phyloP scores from a whole-genome alignment of 2,888 invertebrate genomes.

The Nebria brevicollis region DNA sequence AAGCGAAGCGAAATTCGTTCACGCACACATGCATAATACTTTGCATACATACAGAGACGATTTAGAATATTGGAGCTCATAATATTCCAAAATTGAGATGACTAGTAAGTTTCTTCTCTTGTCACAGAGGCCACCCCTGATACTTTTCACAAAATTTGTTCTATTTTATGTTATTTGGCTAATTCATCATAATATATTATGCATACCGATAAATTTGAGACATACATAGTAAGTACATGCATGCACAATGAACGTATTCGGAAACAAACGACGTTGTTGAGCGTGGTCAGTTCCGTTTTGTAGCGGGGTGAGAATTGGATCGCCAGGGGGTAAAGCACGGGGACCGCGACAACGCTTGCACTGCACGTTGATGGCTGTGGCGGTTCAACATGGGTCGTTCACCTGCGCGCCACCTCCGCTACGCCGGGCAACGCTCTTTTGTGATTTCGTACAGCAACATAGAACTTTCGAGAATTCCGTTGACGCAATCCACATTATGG shows the following conservation, averaged over 20 bases:
- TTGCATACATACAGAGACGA: not conserved
- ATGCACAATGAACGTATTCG: not conserved
- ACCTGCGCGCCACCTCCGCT: constrained; percentile 56
- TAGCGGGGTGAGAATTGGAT: not conserved
- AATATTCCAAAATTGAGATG: no score
- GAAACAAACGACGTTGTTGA: not conserved
- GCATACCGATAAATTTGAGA: no score
- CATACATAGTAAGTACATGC: not conserved
- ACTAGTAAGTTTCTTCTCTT: no score
- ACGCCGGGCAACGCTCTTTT: constrained; percentile 50
- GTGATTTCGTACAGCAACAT: not conserved
- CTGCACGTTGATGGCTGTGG: not conserved
- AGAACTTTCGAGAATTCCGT: not conserved
- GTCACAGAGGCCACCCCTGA: no score
- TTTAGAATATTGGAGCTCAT: no score
- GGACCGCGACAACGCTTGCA: not conserved
- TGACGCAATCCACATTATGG: not conserved
- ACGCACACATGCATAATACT: constrained; percentile 20
- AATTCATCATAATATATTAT: no score
- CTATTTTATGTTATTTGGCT: no score
- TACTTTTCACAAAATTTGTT: no score
- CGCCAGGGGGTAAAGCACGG: not conserved
- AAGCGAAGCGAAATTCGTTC: constrained; percentile 43
- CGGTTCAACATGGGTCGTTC: constrained; percentile 56
- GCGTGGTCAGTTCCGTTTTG: not conserved